Base-by-base conservation (phyloP, 2,888 invertebrate species). In the Neoitamus cyanurus region DNA sequence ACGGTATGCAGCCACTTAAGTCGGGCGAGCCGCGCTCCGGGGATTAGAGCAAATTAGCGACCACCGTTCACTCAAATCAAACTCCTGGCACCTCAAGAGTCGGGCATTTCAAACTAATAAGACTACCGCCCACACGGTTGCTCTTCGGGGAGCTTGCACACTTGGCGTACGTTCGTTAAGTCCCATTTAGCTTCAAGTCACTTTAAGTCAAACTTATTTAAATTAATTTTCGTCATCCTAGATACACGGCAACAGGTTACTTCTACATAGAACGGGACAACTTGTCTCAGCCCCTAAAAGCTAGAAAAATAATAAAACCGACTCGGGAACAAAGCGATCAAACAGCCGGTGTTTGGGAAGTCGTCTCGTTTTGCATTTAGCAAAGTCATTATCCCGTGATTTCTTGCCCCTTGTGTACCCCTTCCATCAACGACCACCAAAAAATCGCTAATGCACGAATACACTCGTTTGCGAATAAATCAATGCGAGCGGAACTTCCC, bases 341-440 rank as follows among this genome's bases (percentile, higher is more conserved):
- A 58, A 58, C 20, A 20, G 42, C 20, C 20, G 7, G 9, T 58
- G 58, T 25, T 58, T 58, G 25, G 20, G 20, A 58, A 58, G 58
- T 58, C 58, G 58, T 58, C 20, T 58, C 58, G 58, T 58, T 58
- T 58, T 58, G 58, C 58, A 58, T 58, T 58, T 58, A 58, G 58
- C 25, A 25, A 58, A 58, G 58, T 70, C 70, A 70, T 70, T 70
- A 31, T 70, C 70, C 30, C 70, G 30, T 70, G 30, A 30, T 70
- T n/a, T 70, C 30, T 28, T 7, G 1, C 15, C 15, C 31, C 1
- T 70, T 30, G 5, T 31, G 30, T 30, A 70, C 70, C 70, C 70
- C 11, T 31, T 70, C 70, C n/a, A 31, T 11, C 15, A 9, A 69
- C 13, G 20, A 70, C 31, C 30, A 7, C 30, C 20, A 31, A 31